Base-by-base conservation (phyloP, 2,113 vertebrate species). In the Phrynosoma platyrhinos region DNA sequence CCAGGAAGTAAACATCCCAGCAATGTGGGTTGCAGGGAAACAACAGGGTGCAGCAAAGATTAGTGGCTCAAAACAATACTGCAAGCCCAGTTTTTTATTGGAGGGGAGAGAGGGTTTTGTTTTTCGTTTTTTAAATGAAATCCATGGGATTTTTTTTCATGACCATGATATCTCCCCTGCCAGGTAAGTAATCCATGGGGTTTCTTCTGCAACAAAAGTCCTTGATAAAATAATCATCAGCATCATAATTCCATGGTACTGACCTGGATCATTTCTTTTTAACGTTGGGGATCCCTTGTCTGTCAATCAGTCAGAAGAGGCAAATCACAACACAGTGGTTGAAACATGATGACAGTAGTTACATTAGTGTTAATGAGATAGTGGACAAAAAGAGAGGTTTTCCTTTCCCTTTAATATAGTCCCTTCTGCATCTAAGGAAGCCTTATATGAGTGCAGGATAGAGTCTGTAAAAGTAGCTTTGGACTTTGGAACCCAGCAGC, bases 1-100 rank as follows among this genome's bases (percentile, higher is more conserved):
- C 93, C 93, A 94, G 94, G 94, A 96, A 95, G 94, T 96, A 95
- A 96, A 96, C 94, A 96, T 94, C 90, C 89, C 90, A 93, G 95
- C 91, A 95, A 93, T 93, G 93, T 87, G 85, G 93, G 89, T 90
- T 95, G 94, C 91, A 92, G 91, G 20, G 95, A 95, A 96, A 96
- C 93, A 95, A 94, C 92, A 94, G 92, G 95, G 90, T 91, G 88
- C 91, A 93, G 91, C 89, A 94, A 90, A 95, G 92, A 92, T 79
- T 89, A 84, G 91, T 2, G 72, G 93, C 92, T 92, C 91, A 87
- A 95, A 95, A 95, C 91, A 96, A 95, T 90, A 91, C 90, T 86
- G 89, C 91, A 86, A 93, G 82, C 88, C 92, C 30, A 87, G 89
- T 93, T 93, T 14, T 53, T 9, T n/a, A 93, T 87, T 91, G 92